Conservation (phyloP, 2,113 vertebrate species). For the Neodon shergylaensis region DNA sequence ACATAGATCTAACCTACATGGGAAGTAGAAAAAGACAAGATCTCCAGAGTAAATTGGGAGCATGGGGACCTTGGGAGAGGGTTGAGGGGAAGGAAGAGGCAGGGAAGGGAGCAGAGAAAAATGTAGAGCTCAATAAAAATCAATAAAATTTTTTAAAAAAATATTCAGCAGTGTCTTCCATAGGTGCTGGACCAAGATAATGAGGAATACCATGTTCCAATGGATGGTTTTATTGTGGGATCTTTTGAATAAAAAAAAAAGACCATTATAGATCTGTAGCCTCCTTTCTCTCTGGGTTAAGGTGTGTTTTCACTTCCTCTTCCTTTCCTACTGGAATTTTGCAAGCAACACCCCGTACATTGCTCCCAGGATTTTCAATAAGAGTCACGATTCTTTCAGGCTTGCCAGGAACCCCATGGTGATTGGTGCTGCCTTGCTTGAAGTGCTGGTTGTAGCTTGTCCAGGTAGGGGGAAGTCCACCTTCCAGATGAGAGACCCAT, state of each 20-base stretch:
- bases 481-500: conserved; percentile 97
- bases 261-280: conserved; percentile 91
- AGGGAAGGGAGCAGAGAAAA: no score
- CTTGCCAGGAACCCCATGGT: conserved; percentile 96
- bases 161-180: conserved; percentile 94
- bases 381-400: not conserved
- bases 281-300: conserved; percentile 97
- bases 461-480: conserved; percentile 96
- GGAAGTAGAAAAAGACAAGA: no score
- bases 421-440: conserved; percentile 97
- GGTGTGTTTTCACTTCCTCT: conserved; percentile 94
- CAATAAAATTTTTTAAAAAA: conserved; percentile 81
- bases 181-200: conserved; percentile 93
- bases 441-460: conserved; percentile 92
- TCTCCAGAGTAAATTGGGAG: no score
- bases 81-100: no score
- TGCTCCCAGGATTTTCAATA: conserved; percentile 80
- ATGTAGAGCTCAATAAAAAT: no score
- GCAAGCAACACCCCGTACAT: conserved; percentile 96
- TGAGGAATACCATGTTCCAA: conserved; percentile 95
- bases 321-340: conserved; percentile 92
- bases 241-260: conserved; percentile 91
- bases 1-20: no score
- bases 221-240: conserved; percentile 85
- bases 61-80: no score